Conservation (phyloP, 2,113 vertebrate genomes). For the Microcebus griseorufus region DNA sequence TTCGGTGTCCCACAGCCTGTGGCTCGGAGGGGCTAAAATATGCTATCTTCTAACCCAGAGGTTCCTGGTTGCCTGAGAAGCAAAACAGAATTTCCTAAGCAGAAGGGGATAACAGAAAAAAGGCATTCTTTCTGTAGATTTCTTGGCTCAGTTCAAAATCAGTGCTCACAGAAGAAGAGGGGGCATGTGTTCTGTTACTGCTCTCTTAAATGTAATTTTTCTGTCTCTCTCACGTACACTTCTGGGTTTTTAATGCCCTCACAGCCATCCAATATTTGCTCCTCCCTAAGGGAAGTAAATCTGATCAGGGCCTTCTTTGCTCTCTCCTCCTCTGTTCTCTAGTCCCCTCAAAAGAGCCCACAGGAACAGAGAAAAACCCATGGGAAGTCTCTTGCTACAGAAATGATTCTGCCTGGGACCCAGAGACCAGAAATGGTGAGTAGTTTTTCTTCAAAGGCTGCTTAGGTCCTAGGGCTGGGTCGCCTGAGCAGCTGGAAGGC, state of each 20-base stretch:
- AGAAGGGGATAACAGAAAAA: background rate
- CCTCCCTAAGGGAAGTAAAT: background rate
- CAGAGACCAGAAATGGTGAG: constrained; percentile 36
- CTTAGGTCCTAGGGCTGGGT: background rate
- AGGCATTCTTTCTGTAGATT: background rate
- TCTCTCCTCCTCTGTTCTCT: background rate
- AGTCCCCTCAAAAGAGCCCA: background rate
- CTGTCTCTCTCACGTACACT: background rate
- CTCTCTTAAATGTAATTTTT: background rate
- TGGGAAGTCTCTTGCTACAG: background rate
- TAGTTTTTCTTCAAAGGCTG: constrained; percentile 32
- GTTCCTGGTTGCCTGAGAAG: background rate
- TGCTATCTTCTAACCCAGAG: background rate
- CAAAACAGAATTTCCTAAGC: constrained; percentile 18
- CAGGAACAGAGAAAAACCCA: background rate
- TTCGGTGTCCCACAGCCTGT: background rate
- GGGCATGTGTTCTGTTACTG: background rate
- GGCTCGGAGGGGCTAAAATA: background rate
- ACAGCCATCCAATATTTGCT: background rate
- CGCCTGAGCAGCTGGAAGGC: background rate
- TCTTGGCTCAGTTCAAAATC: constrained; percentile 34
- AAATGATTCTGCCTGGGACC: constrained; percentile 2
- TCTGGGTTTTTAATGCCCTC: background rate
- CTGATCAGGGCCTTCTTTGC: background rate
- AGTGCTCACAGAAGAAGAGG: background rate